These are phyloP conservation scores for Tretioscincus oriximinensis DNA, from an alignment of 2,113 vertebrate genomes.

Conservation along the genomic window DNA sequence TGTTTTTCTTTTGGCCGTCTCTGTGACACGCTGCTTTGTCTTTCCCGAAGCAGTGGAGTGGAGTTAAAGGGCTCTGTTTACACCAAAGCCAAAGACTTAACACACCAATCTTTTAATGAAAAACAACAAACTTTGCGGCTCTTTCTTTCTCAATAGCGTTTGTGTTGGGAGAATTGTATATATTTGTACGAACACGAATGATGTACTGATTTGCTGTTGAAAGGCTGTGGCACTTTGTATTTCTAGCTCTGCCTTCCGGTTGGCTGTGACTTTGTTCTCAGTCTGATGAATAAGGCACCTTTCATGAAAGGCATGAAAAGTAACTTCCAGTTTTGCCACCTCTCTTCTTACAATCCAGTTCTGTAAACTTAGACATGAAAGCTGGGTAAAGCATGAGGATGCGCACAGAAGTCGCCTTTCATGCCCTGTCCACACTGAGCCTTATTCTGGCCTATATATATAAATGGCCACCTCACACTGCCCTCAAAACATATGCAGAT, in stretches of 20 bases:
- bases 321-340: constrained; percentile 3
- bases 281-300: constrained; percentile 45
- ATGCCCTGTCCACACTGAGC: background rate
- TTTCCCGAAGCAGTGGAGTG: background rate
- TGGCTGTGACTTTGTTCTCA: constrained; percentile 46
- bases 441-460: too few species aligned
- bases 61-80: constrained; percentile 43
- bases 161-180: constrained; percentile 24
- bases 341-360: constrained; percentile 41
- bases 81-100: background rate
- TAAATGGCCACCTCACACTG: too few species aligned
- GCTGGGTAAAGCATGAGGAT: constrained; percentile 33
- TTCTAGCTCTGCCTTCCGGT: constrained; percentile 36
- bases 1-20: constrained; percentile 22
- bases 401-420: background rate
- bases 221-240: constrained; percentile 29
- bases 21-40: constrained; percentile 22
- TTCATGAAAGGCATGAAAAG: constrained; percentile 23
- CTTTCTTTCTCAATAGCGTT: constrained; percentile 23
- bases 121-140: constrained; percentile 16
- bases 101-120: constrained; percentile 28
- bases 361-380: constrained; percentile 31
- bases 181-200: constrained; percentile 20
- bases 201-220: constrained; percentile 46
- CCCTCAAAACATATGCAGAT: background rate